phyloP scores from a whole-genome alignment of 37 sponge, comb jelly and placozoan species.

The Bolinopsis microptera region DNA sequence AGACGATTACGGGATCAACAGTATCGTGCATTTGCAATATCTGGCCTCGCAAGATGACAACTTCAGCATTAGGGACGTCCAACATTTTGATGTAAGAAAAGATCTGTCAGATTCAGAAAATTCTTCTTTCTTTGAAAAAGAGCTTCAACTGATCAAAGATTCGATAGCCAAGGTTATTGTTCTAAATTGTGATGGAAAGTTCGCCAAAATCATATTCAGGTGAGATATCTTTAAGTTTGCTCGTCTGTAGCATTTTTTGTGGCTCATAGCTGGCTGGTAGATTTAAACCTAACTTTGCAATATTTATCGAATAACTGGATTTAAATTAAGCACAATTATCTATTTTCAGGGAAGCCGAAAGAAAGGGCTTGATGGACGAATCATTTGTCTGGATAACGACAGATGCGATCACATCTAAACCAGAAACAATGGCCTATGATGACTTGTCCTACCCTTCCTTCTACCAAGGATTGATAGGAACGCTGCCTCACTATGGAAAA shows the following conservation, averaged over 20 bases:
- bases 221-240: neutral
- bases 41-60: neutral
- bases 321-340: neutral
- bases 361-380: neutral
- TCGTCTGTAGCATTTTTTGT: neutral
- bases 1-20: neutral
- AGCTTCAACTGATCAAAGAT: conserved; percentile 19
- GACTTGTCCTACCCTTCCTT: neutral
- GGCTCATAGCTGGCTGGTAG: too few relatives aligned
- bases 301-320: too few relatives aligned
- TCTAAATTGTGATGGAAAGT: neutral
- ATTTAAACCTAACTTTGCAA: too few relatives aligned
- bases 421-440: neutral
- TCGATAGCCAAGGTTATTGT: neutral
- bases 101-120: neutral
- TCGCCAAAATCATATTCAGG: neutral
- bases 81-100: conserved; percentile 15
- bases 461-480: neutral
- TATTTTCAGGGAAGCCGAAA: neutral
- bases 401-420: neutral
- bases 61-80: neutral
- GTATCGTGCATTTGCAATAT: neutral
- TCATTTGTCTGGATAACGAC: conserved; percentile 30
- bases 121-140: conserved; percentile 12
- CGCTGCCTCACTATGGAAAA: conserved; percentile 1